A percentile compares a stretch with the other conserved stretches of the same genome.
phyloP scores from a whole-genome alignment of 2,113 vertebrate genomes.

The Dasyurus viverrinus region DNA sequence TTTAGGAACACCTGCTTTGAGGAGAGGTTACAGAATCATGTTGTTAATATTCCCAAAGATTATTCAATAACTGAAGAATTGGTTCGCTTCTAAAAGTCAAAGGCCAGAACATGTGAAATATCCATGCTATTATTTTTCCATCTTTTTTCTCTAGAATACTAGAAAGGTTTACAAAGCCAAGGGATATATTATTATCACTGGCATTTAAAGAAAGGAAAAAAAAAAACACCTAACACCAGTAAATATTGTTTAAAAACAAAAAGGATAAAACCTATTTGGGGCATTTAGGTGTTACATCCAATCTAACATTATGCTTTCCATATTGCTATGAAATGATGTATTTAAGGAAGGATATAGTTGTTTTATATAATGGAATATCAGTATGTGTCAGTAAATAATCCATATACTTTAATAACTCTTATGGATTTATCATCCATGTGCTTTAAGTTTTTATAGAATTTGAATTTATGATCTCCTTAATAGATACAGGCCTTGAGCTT shows the following conservation, averaged over 20 bases:
- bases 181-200: not conserved
- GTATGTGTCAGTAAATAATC: not conserved
- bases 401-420: not conserved
- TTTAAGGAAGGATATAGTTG: not conserved
- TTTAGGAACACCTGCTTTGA: conserved; percentile 1
- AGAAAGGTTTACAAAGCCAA: not conserved
- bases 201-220: no score
- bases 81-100: not conserved
- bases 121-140: not conserved
- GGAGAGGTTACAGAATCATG: no score
- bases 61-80: not conserved
- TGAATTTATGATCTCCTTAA: not conserved
- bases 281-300: not conserved
- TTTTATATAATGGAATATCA: not conserved
- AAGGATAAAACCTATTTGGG: not conserved
- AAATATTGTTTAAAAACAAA: not conserved
- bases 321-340: not conserved
- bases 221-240: not conserved
- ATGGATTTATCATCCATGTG: not conserved
- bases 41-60: not conserved
- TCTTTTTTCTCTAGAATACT: not conserved
- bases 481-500: not conserved
- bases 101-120: not conserved
- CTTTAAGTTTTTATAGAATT: not conserved
- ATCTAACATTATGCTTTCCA: not conserved